A percentile compares a stretch with the other conserved stretches of the same genome.
Evolutionary conservation across 1,140 invertebrate genomes (phyloP).

Genomic region (Drosophila neocordata): DNA sequence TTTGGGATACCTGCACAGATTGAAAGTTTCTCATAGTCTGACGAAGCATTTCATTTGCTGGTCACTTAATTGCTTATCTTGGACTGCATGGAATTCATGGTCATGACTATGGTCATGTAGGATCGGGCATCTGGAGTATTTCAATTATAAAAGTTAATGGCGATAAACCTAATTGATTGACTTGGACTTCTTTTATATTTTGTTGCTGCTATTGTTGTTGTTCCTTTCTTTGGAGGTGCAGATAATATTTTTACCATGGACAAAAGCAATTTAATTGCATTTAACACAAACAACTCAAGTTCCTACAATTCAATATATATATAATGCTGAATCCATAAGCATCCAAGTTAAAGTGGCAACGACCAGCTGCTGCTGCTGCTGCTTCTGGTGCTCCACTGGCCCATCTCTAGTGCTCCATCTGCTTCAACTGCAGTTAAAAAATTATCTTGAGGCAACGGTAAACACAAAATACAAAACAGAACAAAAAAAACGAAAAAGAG

Average conservation of each 20-base stretch:
- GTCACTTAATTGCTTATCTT: background rate
- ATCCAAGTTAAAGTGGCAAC: constrained; percentile 9
- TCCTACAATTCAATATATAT: constrained; percentile 32
- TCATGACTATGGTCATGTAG: constrained; percentile 34
- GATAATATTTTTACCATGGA: constrained; percentile 71
- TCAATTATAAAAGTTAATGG: constrained; percentile 61
- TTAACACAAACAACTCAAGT: constrained; percentile 66
- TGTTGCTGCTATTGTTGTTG: too few relatives aligned
- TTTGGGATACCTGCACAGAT: constrained; percentile 47
- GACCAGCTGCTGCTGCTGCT: constrained; percentile 28
- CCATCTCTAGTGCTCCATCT: constrained; percentile 17
- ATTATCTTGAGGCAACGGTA: constrained; percentile 75
- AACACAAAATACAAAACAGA: constrained; percentile 30
- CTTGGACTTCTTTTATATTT: too few relatives aligned
- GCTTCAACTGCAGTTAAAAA: constrained; percentile 50
- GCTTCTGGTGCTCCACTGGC: constrained; percentile 16
- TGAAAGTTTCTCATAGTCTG: background rate
- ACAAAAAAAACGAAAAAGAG: constrained; percentile 12
- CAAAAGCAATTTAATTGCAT: constrained; percentile 72
- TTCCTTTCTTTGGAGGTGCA: constrained; percentile 48
- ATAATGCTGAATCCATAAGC: constrained; percentile 56
- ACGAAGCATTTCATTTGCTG: background rate
- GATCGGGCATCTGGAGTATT: constrained; percentile 55
- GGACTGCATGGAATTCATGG: constrained; percentile 12
- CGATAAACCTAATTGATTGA: constrained; percentile 78